These are phyloP conservation scores for Tryphoninae sp. DNA, from an alignment of 2,888 invertebrate species.

Conservation along the genomic window DNA sequence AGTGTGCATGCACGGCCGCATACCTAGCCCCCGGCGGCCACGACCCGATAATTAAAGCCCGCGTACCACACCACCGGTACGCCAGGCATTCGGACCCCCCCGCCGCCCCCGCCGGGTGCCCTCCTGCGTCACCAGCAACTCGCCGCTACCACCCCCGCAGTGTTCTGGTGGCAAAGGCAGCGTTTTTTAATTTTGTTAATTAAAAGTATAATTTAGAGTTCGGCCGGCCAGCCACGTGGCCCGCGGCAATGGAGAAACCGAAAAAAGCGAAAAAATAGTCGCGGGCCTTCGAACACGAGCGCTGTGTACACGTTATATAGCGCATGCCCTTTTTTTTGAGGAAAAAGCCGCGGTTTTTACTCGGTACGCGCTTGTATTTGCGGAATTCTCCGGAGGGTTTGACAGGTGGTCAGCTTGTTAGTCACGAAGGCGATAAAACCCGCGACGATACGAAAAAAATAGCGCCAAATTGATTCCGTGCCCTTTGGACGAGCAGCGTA, in stretches of 20 bases:
- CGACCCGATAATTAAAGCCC: constrained; percentile 63
- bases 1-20: constrained; percentile 54
- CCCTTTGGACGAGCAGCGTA: too few species aligned
- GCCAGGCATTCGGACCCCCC: constrained; percentile 52
- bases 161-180: constrained; percentile 46
- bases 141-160: constrained; percentile 3
- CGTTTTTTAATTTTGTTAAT: constrained; percentile 63
- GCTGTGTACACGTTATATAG: neutral
- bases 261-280: constrained; percentile 36
- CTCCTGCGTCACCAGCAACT: constrained; percentile 24
- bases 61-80: constrained; percentile 49
- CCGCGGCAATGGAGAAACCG: constrained; percentile 23
- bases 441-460: too few species aligned
- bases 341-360: too few species aligned
- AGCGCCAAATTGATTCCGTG: too few species aligned
- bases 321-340: neutral
- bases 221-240: constrained; percentile 40
- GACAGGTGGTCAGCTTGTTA: neutral
- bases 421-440: neutral
- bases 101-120: constrained; percentile 25
- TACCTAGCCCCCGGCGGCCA: constrained; percentile 59
- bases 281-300: constrained; percentile 23
- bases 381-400: neutral
- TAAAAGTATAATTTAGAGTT: constrained; percentile 64
- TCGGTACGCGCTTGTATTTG: too few species aligned